Percentiles rank a stretch among this genome's conserved stretches.
phyloP scores from a whole-genome alignment of 2,113 vertebrate genomes.

The Rattus norvegicus region GRCr8 NC_086021.1:99415001-99415500 shows the following conservation, averaged over 20 bases:
- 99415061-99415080: not conserved
- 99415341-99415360: not conserved
- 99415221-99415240: not conserved
- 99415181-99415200: not conserved
- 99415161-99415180: not conserved
- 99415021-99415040: not conserved
- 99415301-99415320: not conserved
- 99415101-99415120: not conserved
- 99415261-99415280: not conserved
- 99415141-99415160: fast-evolving
- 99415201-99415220: not conserved
- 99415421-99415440: not conserved
- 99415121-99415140: not conserved
- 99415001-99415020: not conserved
- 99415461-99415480: not conserved
- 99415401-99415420: not conserved
- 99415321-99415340: not conserved
- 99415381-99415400: not conserved
- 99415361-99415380: not conserved
- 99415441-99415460: not conserved
- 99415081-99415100: not conserved
- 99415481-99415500: not conserved
- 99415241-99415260: not conserved
- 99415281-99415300: not conserved
- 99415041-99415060: not conserved